A percentile compares a stretch with the other conserved stretches of the same genome.
Conservation (phyloP, 2,797 vertebrate genomes). For the Pempheris klunzingeri region DNA sequence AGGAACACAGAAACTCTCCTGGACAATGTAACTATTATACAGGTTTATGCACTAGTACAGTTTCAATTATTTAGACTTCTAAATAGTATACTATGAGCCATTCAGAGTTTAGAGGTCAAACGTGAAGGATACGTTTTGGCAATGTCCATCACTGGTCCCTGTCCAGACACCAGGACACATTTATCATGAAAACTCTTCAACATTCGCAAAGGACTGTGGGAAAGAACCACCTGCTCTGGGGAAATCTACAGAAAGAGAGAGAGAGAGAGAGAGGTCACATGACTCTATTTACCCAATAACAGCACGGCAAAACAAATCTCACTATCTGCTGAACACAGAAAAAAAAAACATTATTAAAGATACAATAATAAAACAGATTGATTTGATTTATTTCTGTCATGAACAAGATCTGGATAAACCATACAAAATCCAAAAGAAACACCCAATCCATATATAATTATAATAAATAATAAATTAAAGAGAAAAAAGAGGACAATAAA, state of each 20-base stretch:
- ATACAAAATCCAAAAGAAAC: too few species aligned
- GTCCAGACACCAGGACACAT: conserved; percentile 91
- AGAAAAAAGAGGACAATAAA: too few species aligned
- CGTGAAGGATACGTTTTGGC: conserved; percentile 90
- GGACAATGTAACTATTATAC: too few species aligned
- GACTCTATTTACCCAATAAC: neutral
- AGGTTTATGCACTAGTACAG: neutral
- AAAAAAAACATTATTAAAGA: neutral
- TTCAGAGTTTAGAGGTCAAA: neutral
- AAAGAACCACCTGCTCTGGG: conserved; percentile 92
- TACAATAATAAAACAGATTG: too few species aligned
- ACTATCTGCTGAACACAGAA: neutral
- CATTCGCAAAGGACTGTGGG: conserved; percentile 90
- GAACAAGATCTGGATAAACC: too few species aligned
- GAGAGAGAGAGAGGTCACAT: conserved; percentile 18
- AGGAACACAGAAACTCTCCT: too few species aligned
- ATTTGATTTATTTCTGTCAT: too few species aligned
- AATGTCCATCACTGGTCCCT: conserved; percentile 91
- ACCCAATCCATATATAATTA: too few species aligned
- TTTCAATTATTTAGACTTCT: neutral
- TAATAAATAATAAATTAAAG: too few species aligned
- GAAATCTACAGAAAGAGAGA: conserved; percentile 80
- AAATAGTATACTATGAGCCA: conserved; percentile 2
- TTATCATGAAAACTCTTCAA: conserved; percentile 90
- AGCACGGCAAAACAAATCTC: neutral